Base-by-base conservation (phyloP, 2,113 vertebrate genomes). In the Elgaria multicarinata region DNA sequence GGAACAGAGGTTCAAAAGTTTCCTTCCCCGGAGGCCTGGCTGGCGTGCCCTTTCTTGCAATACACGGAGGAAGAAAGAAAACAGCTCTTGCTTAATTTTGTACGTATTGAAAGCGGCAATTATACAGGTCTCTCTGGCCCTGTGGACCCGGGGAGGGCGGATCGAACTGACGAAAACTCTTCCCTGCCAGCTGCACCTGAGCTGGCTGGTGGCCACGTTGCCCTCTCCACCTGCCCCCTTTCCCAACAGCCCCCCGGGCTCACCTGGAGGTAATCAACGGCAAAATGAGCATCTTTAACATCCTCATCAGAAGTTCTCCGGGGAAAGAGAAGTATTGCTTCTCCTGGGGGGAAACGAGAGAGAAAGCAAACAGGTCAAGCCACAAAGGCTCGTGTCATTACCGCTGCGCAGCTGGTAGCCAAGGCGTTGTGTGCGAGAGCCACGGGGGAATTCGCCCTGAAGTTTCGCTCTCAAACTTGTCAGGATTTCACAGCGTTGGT, bases 221-320 rank as follows among this genome's bases (percentile, higher is more conserved):
- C 4, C 55, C 66, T n/a, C 81, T 16, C 36, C 26, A 7, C 62
- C 62, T 69, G 78, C 6, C 78, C 44, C 1, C 28, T 53, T n/a
- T 22, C 83, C 44, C n/a, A 39, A 3, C 14, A 3, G 28, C 24
- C 9, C 9, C 46, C 28, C 6, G 36, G 3, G 67, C 93, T 94
- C 89, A 98, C 98, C 98, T 98, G 93, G 98, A 98, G 0, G 98
- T 98, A 95, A 98, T 98, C 89, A 98, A 97, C 44, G 98, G 98
- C 75, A 98, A 97, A 90, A 98, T 98, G 77, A 98, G 97, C 98
- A 98, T 98, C 96, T 98, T 98, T 85, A 98, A 66, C 97, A 98
- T 98, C 95, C 98, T 97, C 98, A 98, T 98, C 93, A 98, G 97
- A 42, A 98, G 97, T 89, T 98, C 98, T 75, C 98, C 98, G 18